These are phyloP conservation scores for Syrphus vitripennis DNA, from an alignment of 2,888 invertebrate species.

Conservation along the genomic window DNA sequence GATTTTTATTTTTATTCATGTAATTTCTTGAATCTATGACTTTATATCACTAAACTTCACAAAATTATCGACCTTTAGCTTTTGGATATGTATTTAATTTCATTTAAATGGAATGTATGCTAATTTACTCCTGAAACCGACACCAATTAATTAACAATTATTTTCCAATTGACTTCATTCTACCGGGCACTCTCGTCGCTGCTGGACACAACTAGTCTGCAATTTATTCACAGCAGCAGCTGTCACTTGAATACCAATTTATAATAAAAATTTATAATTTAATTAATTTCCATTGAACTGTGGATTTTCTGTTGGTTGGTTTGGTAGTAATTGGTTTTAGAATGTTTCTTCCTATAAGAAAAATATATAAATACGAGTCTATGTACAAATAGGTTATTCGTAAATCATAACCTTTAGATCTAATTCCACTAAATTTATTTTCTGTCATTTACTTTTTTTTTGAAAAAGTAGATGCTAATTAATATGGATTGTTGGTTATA, in stretches of 20 bases:
- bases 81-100: background rate
- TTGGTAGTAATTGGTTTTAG: background rate
- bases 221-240: conserved; percentile 20
- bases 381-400: no score
- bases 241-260: conserved; percentile 1
- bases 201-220: conserved; percentile 1
- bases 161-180: conserved; percentile 29
- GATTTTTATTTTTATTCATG: background rate
- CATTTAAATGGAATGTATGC: conserved; percentile 10
- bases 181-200: background rate
- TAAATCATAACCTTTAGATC: background rate
- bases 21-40: background rate
- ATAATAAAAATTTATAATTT: background rate
- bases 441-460: no score
- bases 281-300: background rate
- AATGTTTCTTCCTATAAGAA: background rate
- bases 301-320: background rate
- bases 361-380: background rate
- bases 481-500: no score
- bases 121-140: background rate
- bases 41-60: background rate
- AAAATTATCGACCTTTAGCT: background rate
- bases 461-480: no score
- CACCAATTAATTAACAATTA: conserved; percentile 10
- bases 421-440: no score